Evolutionary conservation across 2,888 invertebrate species (phyloP), one percentile per base, ranked within the genome.

Genomic region (Tetramorium bicarinatum): DNA sequence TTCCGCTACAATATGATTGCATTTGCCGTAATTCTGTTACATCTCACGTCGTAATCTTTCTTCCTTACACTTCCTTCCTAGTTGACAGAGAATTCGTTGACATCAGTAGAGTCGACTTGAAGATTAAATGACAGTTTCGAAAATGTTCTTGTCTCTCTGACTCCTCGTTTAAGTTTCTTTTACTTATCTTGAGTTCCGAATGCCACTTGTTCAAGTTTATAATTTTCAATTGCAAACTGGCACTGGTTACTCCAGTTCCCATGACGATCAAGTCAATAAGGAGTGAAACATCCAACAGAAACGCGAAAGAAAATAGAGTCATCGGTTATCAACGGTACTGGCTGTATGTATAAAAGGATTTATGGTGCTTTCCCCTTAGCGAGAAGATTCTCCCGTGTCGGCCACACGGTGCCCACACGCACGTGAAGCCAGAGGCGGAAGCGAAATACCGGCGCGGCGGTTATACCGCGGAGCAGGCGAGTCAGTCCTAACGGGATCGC

Each of bases 401-500:
- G n/a, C 52, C 67, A 49, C 69, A 47, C 72, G 25, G 56, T 56
- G 72, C 41, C 41, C 15, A 15, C 15, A 64, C 76, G 72, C 71
- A 34, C 29, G 77, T 38, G 41, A 84, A 72, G n/a, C 59, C 29
- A 41, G 62, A 83, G 79, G 85, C 85, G 89, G 80, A 90, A 88
- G 91, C 90, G 88, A 87, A 89, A 89, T 87, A 81, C 29, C 29
- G 29, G 29, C 29, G 29, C 83, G 83, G 85, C 76, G 82, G 82
- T 85, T 34, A 86, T 83, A 85, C 87, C 3, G 15, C 87, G 88
- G 72, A 87, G 83, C 81, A 85, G 85, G 86, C 87, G 85, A 88
- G 84, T 87, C 80, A 87, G 85, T 62, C 87, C 88, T 92, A 93
- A 93, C 93, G 93, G 93, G 91, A 93, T 88, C 90, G 85, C 89